A percentile compares a stretch with the other conserved stretches of the same genome.
phyloP scores from a whole-genome alignment of 2,888 invertebrate genomes.

The Cremastinae sp. region DNA sequence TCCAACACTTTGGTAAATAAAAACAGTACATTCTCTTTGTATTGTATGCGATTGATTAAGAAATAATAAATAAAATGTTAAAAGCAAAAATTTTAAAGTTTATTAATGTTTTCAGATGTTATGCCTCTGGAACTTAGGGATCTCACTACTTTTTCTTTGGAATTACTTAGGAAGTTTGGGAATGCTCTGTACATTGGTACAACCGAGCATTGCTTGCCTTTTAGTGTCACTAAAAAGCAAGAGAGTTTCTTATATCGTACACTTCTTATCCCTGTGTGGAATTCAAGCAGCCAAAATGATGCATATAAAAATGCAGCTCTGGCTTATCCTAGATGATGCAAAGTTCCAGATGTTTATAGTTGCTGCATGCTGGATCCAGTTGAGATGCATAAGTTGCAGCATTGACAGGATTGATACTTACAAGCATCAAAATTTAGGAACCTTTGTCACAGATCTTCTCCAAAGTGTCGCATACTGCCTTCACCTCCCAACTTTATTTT shows the following conservation, averaged over 20 bases:
- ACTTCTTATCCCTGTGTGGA: conserved; percentile 80
- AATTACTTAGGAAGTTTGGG: conserved; percentile 81
- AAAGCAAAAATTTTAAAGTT: too few relatives aligned
- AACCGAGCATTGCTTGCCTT: conserved; percentile 83
- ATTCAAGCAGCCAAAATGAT: conserved; percentile 81
- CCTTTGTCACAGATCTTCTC: conserved; percentile 82
- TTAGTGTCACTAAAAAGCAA: conserved; percentile 81
- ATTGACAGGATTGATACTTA: conserved; percentile 81
- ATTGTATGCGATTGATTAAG: conserved; percentile 18
- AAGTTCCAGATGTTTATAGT: conserved; percentile 82
- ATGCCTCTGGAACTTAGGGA: conserved; percentile 82
- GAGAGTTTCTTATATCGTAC: conserved; percentile 82
- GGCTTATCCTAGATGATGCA: conserved; percentile 80
- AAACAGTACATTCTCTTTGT: conserved; percentile 28
- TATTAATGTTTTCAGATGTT: conserved; percentile 76
- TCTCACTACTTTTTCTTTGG: conserved; percentile 81
- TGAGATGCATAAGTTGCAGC: conserved; percentile 89
- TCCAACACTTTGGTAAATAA: conserved; percentile 68
- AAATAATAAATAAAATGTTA: background rate
- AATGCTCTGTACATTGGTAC: conserved; percentile 81
- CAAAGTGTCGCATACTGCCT: conserved; percentile 85
- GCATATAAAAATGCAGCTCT: conserved; percentile 81
- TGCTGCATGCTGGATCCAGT: conserved; percentile 86
- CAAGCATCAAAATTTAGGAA: conserved; percentile 70
- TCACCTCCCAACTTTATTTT: conserved; percentile 91